Base-by-base conservation (phyloP, 2,113 vertebrate species). In the Chionomys nivalis region DNA sequence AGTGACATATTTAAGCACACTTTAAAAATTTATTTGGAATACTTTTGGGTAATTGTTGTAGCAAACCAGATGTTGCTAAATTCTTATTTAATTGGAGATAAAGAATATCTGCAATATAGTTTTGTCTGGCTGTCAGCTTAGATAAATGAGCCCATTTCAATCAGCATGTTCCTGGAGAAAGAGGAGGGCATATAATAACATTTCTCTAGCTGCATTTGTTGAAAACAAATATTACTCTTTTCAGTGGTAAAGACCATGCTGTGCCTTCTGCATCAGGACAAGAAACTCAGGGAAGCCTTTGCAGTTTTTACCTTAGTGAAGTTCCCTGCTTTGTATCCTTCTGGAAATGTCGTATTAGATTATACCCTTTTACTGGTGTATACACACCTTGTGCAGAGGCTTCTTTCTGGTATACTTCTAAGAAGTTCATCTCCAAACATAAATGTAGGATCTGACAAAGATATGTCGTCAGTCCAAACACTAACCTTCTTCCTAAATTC, bases 71-170 rank as follows among this genome's bases (percentile, higher is more conserved):
- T 98, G 96, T 98, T 98, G 49, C 81, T 78, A 52, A 94, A 12
- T 97, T 96, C 95, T 97, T 97, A 94, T 94, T 98, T 98, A 94
- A 96, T 83, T 47, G 87, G 78, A 95, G 72, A 97, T 97, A 96
- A 96, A 97, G 97, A 97, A 97, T 97, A 97, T 94, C 95, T 3
- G 3, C 58, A 96, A 96, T 97, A 97, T 90, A 91, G 28, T 96
- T 97, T 95, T 97, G 70, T 97, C 91, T 98, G 89, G 96, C 97
- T 98, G 97, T 98, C 97, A 96, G 33, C 89, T 96, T 77, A 95
- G 96, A 98, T 97, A 96, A 97, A 98, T 97, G 97, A 98, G 94
- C 89, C 19, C 1, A 63, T 97, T 92, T 97, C 79, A 97, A 90
- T 83, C 88, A 92, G 61, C 68, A 72, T 97, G 86, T 28, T 94